Percentiles rank a stretch among this genome's conserved stretches.
These are phyloP conservation scores for Ianthella basta DNA, from an alignment of 37 sponge, comb jelly and placozoan genomes.

Conservation along the genomic window DNA sequence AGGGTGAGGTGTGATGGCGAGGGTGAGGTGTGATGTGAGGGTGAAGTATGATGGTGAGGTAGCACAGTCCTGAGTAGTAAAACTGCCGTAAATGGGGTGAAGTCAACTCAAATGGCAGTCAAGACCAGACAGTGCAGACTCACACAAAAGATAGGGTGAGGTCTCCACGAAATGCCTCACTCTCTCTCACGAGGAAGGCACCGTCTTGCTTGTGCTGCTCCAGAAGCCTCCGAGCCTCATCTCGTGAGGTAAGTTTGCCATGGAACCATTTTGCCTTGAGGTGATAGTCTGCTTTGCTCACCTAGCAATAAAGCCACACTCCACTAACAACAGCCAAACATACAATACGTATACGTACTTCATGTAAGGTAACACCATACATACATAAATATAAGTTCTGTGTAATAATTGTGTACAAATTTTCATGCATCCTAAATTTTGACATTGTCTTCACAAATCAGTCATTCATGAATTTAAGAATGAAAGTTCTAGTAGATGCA, in stretches of 20 bases:
- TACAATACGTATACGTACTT: not conserved
- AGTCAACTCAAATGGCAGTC: not conserved
- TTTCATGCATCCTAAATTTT: not conserved
- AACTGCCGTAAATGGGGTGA: too few relatives aligned
- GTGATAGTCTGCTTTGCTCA: conserved; percentile 48
- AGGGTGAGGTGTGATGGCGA: too few relatives aligned
- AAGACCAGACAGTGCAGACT: not conserved
- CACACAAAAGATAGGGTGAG: conserved; percentile 90
- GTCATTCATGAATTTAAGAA: not conserved
- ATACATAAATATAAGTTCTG: not conserved
- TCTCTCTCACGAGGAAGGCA: conserved; percentile 92
- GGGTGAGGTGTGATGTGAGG: too few relatives aligned
- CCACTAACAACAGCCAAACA: not conserved
- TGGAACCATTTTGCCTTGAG: conserved; percentile 87
- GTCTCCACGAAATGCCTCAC: conserved; percentile 91
- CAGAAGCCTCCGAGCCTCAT: conserved; percentile 81
- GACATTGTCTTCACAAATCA: not conserved
- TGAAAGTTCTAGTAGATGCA: not conserved
- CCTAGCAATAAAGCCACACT: conserved; percentile 40
- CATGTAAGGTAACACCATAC: not conserved
- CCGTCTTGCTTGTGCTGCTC: conserved; percentile 80
- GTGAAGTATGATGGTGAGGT: too few relatives aligned
- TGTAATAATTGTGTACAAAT: too few relatives aligned
- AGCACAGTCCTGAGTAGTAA: too few relatives aligned
- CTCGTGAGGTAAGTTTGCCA: conserved; percentile 66